These are phyloP conservation scores for Heliothis virescens DNA, from an alignment of 1,140 invertebrate species.

Conservation along the genomic window DNA sequence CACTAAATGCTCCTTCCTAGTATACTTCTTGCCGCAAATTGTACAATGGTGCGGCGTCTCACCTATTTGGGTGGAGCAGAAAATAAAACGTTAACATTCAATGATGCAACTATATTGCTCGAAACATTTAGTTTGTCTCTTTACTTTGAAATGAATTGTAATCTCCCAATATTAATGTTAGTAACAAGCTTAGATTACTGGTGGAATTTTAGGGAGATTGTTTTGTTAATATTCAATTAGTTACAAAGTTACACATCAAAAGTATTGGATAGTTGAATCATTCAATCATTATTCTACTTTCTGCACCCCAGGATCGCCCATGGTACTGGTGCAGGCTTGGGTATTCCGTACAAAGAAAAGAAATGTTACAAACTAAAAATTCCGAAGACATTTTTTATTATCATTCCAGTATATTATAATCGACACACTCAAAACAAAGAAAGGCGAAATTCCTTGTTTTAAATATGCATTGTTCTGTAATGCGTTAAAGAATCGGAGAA, in stretches of 20 bases:
- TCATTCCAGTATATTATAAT: background rate
- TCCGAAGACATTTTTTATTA: conserved; percentile 52
- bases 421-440: no score
- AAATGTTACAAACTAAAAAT: conserved; percentile 57
- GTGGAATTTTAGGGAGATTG: conserved; percentile 38
- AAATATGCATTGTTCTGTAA: no score
- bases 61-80: conserved; percentile 84
- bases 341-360: conserved; percentile 60
- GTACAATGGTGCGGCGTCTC: conserved; percentile 91
- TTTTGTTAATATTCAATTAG: conserved; percentile 37
- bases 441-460: no score
- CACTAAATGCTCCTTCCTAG: conserved; percentile 91
- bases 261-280: conserved; percentile 80
- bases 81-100: conserved; percentile 85
- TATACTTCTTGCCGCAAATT: conserved; percentile 92
- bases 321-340: conserved; percentile 80
- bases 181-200: conserved; percentile 42
- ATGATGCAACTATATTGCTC: conserved; percentile 83
- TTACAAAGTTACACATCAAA: conserved; percentile 39
- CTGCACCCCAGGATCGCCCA: conserved; percentile 75
- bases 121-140: conserved; percentile 58
- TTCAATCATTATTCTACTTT: conserved; percentile 80
- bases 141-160: background rate
- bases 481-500: no score
- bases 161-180: conserved; percentile 54